phyloP scores from a whole-genome alignment of 2,888 invertebrate genomes.

The Rhagophthalmus giganteus region DNA sequence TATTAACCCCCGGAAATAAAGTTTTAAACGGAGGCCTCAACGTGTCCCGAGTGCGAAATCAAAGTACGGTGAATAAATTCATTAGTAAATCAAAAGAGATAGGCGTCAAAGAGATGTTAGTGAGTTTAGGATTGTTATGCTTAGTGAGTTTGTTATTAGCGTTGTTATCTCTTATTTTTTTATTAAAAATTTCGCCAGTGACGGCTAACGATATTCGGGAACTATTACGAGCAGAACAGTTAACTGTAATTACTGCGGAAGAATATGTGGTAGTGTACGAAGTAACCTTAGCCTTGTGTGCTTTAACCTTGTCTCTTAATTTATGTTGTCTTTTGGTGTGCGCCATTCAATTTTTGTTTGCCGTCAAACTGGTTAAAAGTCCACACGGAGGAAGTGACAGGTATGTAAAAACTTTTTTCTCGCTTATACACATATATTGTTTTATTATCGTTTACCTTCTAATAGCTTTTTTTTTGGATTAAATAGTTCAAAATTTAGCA shows the following conservation, averaged over 20 bases:
- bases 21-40: conserved; percentile 61
- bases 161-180: conserved; percentile 79
- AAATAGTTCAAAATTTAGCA: too few relatives aligned
- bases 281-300: conserved; percentile 87
- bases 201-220: conserved; percentile 62
- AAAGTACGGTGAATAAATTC: conserved; percentile 46
- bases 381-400: conserved; percentile 74
- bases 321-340: conserved; percentile 90
- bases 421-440: too few relatives aligned
- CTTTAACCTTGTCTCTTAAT: conserved; percentile 84
- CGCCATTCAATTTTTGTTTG: conserved; percentile 92
- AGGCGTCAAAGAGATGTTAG: conserved; percentile 77
- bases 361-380: conserved; percentile 87
- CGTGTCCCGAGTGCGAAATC: conserved; percentile 59
- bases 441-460: neutral
- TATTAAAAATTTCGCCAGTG: conserved; percentile 80
- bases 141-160: conserved; percentile 83
- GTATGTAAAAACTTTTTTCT: conserved; percentile 54
- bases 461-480: neutral
- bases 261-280: conserved; percentile 89
- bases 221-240: conserved; percentile 60
- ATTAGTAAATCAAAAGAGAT: conserved; percentile 58
- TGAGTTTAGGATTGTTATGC: conserved; percentile 82
- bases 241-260: conserved; percentile 66
- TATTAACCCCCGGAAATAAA: conserved; percentile 38